Percentiles rank a stretch among this genome's conserved stretches.
These are phyloP conservation scores for Glaucomys volans DNA, from an alignment of 2,113 vertebrate species.

Conservation along the genomic window DNA sequence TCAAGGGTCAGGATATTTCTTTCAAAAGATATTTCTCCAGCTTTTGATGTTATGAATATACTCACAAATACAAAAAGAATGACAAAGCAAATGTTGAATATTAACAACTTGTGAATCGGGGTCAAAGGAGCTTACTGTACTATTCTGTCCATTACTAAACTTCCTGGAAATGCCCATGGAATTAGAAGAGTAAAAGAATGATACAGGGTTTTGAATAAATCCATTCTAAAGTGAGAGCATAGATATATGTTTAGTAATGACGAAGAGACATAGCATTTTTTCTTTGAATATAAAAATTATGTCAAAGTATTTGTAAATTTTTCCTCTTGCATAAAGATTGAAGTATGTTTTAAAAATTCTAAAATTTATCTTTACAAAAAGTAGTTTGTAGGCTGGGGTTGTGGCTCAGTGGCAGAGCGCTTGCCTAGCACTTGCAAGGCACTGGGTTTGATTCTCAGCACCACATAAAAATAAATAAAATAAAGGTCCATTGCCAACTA, in stretches of 20 bases:
- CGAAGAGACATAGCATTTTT: neutral
- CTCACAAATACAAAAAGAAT: neutral
- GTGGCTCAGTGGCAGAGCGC: no score
- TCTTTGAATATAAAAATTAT: constrained; percentile 9
- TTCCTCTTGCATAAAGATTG: neutral
- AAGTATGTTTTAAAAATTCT: neutral
- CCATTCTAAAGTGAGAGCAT: neutral
- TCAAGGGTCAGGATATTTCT: constrained; percentile 12
- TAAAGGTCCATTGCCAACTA: no score
- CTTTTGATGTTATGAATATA: neutral
- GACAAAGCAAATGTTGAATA: neutral
- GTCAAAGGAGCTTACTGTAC: neutral
- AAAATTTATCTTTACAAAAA: neutral
- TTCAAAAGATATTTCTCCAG: neutral
- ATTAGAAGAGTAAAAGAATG: neutral
- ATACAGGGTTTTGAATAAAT: neutral
- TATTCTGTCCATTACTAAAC: constrained; percentile 23
- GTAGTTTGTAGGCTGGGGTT: neutral
- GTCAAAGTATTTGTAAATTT: neutral
- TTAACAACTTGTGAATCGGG: neutral
- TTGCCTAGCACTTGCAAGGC: no score
- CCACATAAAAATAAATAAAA: no score
- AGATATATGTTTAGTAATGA: constrained; percentile 21
- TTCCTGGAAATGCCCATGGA: neutral
- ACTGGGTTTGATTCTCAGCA: no score